These are phyloP conservation scores for Andrena bicolor DNA, from an alignment of 2,888 invertebrate genomes.

Conservation along the genomic window DNA sequence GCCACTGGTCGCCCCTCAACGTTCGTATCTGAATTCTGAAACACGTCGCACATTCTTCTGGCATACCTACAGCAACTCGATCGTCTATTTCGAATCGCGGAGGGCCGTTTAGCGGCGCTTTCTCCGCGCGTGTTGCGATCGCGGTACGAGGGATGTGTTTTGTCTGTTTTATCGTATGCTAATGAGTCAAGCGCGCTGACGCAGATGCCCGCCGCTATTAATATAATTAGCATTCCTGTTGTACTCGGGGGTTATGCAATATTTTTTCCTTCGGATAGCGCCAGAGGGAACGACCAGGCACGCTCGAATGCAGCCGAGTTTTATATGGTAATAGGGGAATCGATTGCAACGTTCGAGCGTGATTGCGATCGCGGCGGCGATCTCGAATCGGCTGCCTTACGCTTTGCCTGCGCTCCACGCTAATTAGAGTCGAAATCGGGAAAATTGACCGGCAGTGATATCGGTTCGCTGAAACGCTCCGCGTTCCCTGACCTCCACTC, in stretches of 20 bases:
- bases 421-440: constrained; percentile 57
- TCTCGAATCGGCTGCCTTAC: constrained; percentile 43
- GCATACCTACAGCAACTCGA: too few species aligned
- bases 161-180: constrained; percentile 55
- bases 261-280: constrained; percentile 34
- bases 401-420: constrained; percentile 38
- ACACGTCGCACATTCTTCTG: background rate
- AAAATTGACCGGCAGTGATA: constrained; percentile 44
- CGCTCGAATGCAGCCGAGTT: constrained; percentile 52
- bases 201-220: constrained; percentile 58
- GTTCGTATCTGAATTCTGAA: too few species aligned
- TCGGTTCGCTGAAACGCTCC: constrained; percentile 8
- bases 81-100: constrained; percentile 24
- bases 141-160: constrained; percentile 36
- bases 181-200: constrained; percentile 52
- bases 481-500: background rate
- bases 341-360: constrained; percentile 51
- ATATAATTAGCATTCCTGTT: constrained; percentile 58
- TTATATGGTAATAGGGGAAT: constrained; percentile 64
- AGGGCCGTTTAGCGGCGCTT: constrained; percentile 21
- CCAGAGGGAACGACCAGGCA: constrained; percentile 48
- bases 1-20: too few species aligned
- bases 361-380: constrained; percentile 39
- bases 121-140: constrained; percentile 16
- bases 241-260: constrained; percentile 51